These are phyloP conservation scores for Excalfactoria chinensis DNA, from an alignment of 2,113 vertebrate genomes.

Conservation along the genomic window DNA sequence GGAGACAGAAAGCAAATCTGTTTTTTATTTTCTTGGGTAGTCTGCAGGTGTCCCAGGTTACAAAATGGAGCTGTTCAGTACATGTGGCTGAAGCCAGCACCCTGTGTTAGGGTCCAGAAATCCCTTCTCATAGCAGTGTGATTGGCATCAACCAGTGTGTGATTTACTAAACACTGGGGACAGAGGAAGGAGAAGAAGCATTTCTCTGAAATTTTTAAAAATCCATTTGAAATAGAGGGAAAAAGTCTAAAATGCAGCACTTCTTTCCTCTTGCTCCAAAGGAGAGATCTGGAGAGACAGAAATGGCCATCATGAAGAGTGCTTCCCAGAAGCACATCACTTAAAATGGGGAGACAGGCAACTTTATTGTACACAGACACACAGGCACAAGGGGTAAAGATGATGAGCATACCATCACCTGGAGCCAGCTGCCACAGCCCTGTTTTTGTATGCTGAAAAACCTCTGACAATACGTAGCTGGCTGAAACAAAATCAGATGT, in stretches of 20 bases:
- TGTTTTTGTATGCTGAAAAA: not conserved
- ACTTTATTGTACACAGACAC: not conserved
- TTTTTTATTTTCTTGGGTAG: slow-evolving; percentile 40
- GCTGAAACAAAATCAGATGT: not conserved
- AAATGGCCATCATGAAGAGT: not conserved
- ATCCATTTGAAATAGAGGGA: not conserved
- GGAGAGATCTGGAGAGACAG: not conserved
- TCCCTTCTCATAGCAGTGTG: not conserved
- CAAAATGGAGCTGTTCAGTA: not conserved
- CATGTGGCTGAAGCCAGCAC: not conserved
- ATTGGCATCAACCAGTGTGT: not conserved
- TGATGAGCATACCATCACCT: not conserved
- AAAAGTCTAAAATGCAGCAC: not conserved
- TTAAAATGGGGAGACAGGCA: not conserved
- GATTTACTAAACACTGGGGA: not conserved
- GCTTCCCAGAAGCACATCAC: not conserved
- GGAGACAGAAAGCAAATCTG: slow-evolving; percentile 26
- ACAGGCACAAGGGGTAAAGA: not conserved
- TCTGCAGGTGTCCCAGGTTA: not conserved
- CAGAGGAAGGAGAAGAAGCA: not conserved
- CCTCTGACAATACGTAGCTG: not conserved
- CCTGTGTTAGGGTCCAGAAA: not conserved
- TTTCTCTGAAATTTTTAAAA: not conserved
- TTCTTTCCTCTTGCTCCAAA: not conserved
- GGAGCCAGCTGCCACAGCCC: not conserved